These are phyloP conservation scores for Phania funesta DNA, from an alignment of 2,888 invertebrate genomes.

Conservation along the genomic window DNA sequence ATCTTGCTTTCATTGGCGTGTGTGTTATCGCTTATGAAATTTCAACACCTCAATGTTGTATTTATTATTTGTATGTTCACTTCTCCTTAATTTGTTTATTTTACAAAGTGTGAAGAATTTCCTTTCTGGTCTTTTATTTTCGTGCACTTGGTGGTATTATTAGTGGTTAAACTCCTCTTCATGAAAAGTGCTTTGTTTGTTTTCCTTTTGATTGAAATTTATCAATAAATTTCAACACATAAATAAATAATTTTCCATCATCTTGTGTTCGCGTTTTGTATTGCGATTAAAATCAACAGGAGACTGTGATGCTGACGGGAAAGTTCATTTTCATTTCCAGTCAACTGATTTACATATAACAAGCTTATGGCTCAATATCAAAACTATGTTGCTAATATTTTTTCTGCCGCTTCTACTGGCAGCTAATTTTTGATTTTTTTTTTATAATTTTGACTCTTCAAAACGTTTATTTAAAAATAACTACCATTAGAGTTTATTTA, in stretches of 20 bases:
- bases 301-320: neutral
- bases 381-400: too few species aligned
- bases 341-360: too few species aligned
- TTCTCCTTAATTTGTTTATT: conserved; percentile 60
- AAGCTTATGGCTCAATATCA: neutral
- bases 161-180: neutral
- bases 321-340: neutral
- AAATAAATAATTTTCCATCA: neutral
- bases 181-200: neutral
- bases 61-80: conserved; percentile 35
- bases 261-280: neutral
- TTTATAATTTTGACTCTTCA: too few species aligned
- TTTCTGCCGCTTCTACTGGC: too few species aligned
- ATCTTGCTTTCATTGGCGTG: neutral
- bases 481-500: too few species aligned
- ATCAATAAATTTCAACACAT: neutral
- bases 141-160: neutral
- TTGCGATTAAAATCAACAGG: neutral
- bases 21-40: conserved; percentile 23
- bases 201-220: neutral
- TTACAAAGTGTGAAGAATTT: conserved; percentile 56
- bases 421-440: too few species aligned
- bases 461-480: too few species aligned
- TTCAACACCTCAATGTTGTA: conserved; percentile 51
- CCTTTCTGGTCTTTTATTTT: neutral